Evolutionary conservation across 2,888 invertebrate species (phyloP), one percentile per base, ranked within the genome.

Genomic region (Mimas tiliae): DNA sequence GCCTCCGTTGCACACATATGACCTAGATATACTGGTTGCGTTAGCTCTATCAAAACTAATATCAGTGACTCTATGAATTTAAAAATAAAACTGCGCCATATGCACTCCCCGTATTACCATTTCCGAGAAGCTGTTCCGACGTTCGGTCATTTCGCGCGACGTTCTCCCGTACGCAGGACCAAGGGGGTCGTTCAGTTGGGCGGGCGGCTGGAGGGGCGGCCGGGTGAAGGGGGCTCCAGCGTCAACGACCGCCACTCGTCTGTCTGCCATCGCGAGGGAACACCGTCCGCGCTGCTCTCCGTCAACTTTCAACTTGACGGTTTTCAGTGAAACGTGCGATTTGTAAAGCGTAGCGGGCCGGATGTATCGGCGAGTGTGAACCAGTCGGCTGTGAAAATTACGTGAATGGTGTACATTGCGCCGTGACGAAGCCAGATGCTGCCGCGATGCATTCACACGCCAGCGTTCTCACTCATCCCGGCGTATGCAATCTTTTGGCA

Each of bases 181-280:
- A 74, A 77, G 80, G 83, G 88, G 88, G 85, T 79, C 84, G 77
- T 79, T 76, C 75, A 71, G 78, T 75, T 86, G 88, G 91, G 91
- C 90, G 92, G 92, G 90, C 89, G 90, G 89, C 83, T 85, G 85
- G 89, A 85, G 89, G 87, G 91, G 83, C 81, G 83, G 84, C 77
- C 76, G 76, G 81, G 82, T 73, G 82, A 83, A 76, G 82, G 83
- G 83, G 82, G 80, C 78, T 83, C 83, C 90, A 88, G 89, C 91
- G 93, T 93, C 93, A 93, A 93, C 91, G 93, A 93, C 93, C 93
- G 93, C 81, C 92, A 89, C 85, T 92, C 87, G 84, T 76, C 83
- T 80, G 88, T 87, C 89, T 86, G 89, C 86, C 77, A 82, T 78
- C 90, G 91, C 80, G 83, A 78, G 86, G 81, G 86, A 82, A 86